These are phyloP conservation scores for Thaleichthys pacificus DNA, from an alignment of 2,797 vertebrate species.

Conservation along the genomic window DNA sequence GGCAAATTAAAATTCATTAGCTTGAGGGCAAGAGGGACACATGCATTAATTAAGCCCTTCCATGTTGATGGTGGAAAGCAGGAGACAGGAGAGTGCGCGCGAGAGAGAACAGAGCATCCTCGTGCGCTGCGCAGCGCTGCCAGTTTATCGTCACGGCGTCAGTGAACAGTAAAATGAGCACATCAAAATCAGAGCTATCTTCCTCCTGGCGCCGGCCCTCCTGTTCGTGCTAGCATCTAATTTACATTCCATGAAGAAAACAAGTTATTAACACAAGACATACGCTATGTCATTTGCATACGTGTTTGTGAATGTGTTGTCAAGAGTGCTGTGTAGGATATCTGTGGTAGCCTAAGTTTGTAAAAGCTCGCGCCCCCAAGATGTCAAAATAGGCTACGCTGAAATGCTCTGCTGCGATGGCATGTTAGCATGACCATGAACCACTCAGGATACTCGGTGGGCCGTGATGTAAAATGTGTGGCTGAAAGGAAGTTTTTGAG, in stretches of 20 bases:
- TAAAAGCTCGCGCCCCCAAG: too few species aligned
- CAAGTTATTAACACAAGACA: background rate
- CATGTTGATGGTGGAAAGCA: constrained; percentile 63
- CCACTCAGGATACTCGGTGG: too few species aligned
- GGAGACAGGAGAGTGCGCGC: constrained; percentile 60
- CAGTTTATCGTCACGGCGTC: constrained; percentile 70
- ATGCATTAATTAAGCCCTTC: constrained; percentile 66
- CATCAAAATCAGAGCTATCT: constrained; percentile 43
- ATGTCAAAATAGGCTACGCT: too few species aligned
- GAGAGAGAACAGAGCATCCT: constrained; percentile 66
- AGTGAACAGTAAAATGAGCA: constrained; percentile 61
- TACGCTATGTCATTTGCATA: background rate
- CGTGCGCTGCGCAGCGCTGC: constrained; percentile 49
- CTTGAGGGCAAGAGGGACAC: constrained; percentile 54
- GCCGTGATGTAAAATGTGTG: too few species aligned
- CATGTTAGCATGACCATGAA: too few species aligned
- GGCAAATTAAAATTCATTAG: constrained; percentile 55
- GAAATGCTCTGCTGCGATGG: too few species aligned
- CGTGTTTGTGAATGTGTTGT: too few species aligned
- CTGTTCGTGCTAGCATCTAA: constrained; percentile 30
- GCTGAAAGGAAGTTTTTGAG: too few species aligned
- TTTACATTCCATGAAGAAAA: constrained; percentile 25
- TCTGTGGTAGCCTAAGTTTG: too few species aligned
- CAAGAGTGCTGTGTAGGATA: too few species aligned
- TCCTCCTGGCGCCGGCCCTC: constrained; percentile 50